Evolutionary conservation across 2,797 vertebrate genomes (phyloP).

Genomic region (Galagoides demidoff): DNA sequence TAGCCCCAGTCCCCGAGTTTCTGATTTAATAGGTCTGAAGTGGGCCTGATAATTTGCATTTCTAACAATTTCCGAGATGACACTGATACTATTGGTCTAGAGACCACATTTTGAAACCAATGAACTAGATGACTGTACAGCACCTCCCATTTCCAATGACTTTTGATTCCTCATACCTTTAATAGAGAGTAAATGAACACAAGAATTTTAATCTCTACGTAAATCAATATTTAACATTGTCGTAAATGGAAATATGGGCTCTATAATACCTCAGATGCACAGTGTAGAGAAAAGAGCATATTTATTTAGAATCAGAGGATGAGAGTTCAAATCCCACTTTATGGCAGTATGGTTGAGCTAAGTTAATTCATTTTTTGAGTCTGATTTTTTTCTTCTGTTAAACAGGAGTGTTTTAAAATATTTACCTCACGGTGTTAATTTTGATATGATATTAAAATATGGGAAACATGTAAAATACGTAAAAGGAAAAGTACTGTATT

Average conservation of each 20-base stretch:
- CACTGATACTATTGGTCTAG: neutral
- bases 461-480: neutral
- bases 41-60: neutral
- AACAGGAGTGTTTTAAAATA: slow-evolving; percentile 39
- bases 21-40: neutral
- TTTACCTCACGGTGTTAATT: neutral
- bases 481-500: slow-evolving; percentile 39
- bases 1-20: neutral
- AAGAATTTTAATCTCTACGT: slow-evolving; percentile 17
- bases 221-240: slow-evolving; percentile 49
- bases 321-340: slow-evolving; percentile 12
- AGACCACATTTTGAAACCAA: neutral
- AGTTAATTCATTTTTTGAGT: slow-evolving; percentile 47
- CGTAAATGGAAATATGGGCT: slow-evolving; percentile 17
- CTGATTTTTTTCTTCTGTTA: slow-evolving; percentile 10
- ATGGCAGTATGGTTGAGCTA: neutral
- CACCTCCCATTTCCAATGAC: slow-evolving; percentile 21
- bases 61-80: slow-evolving; percentile 32
- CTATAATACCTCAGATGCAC: neutral
- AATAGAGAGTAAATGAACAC: slow-evolving; percentile 16
- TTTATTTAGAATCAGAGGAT: slow-evolving; percentile 49
- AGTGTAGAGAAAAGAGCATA: slow-evolving; percentile 23
- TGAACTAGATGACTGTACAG: neutral
- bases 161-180: neutral
- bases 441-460: neutral